Evolutionary conservation across 2,113 vertebrate genomes (phyloP), one percentile per base, ranked within the genome.

Genomic region (Gnathonemus longibarbis): DNA sequence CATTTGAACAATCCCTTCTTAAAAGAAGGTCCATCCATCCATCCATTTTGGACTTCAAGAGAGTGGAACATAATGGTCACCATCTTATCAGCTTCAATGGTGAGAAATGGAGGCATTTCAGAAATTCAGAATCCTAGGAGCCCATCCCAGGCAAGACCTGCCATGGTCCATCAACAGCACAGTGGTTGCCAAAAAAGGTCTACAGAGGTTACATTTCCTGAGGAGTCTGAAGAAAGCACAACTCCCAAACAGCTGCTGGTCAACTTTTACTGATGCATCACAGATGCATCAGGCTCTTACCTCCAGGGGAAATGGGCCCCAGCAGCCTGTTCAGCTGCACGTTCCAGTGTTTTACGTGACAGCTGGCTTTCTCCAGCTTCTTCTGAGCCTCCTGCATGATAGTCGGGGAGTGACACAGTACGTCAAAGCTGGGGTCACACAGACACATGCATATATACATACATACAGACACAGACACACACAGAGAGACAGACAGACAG

Each of bases 321-420:
- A 96, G 96, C 77, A 96, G 93, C 24, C 95, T 93, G 91, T 94
- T 97, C 80, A 96, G 93, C 91, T 96, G 95, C 83, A 97, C 93
- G 48, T 95, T 96, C 96, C 96, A 97, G 85, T 96, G 96, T n/a
- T 94, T 94, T 0, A 96, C 94, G 5, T 94, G 91, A 91, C 92
- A 92, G 90, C 92, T 95, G 89, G 95, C 95, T 2, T 92, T 93
- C 87, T 93, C 92, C 85, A 95, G 93, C 91, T 92, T 95, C 93
- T 94, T 94, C 86, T 95, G 92, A 1, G 94, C 90, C 91, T 95
- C 95, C 96, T 96, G 92, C 19, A 39, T 70, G 10, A 11, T 70
- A 66, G n/a, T 31, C 5, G 91, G 83, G 6, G 17, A 49, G 5
- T 21, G 45, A 84, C 8, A 42, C 83, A 13, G 21, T n/a, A 46